Conservation (phyloP, 2,113 vertebrate species). For the Nibea coibor region DNA sequence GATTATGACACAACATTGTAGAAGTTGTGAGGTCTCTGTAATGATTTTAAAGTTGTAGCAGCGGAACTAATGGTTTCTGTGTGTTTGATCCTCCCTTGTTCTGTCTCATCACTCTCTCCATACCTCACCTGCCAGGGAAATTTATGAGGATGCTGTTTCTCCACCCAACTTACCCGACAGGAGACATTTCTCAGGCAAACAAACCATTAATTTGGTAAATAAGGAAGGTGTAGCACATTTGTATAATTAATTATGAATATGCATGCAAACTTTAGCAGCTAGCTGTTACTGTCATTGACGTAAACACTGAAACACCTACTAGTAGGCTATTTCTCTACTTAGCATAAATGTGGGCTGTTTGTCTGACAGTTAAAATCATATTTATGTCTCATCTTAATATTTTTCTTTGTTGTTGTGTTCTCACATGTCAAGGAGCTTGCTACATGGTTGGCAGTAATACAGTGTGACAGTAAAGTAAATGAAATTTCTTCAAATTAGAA, state of each 20-base stretch:
- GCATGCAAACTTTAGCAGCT: slow-evolving; percentile 39
- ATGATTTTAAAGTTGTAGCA: slow-evolving; percentile 49
- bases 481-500: slow-evolving; percentile 63
- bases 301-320: slow-evolving; percentile 54
- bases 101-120: slow-evolving; percentile 70
- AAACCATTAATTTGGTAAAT: slow-evolving; percentile 77
- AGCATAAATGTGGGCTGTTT: slow-evolving; percentile 31
- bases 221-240: slow-evolving; percentile 62
- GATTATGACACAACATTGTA: neutral
- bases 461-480: slow-evolving; percentile 67
- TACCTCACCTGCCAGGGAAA: slow-evolving; percentile 72
- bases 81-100: slow-evolving; percentile 65
- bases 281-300: slow-evolving; percentile 47
- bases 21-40: slow-evolving; percentile 17
- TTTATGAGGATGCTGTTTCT: slow-evolving; percentile 68
- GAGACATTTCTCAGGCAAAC: slow-evolving; percentile 68
- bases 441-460: slow-evolving; percentile 59
- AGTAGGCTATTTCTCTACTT: slow-evolving; percentile 41
- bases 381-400: slow-evolving; percentile 36
- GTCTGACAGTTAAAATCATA: slow-evolving; percentile 38
- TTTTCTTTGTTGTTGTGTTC: slow-evolving; percentile 46
- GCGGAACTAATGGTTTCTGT: slow-evolving; percentile 67
- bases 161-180: slow-evolving; percentile 51
- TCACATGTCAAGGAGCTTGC: slow-evolving; percentile 26
- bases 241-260: slow-evolving; percentile 78